Base-by-base conservation (phyloP, 2,797 vertebrate genomes). In the Labroides dimidiatus region DNA sequence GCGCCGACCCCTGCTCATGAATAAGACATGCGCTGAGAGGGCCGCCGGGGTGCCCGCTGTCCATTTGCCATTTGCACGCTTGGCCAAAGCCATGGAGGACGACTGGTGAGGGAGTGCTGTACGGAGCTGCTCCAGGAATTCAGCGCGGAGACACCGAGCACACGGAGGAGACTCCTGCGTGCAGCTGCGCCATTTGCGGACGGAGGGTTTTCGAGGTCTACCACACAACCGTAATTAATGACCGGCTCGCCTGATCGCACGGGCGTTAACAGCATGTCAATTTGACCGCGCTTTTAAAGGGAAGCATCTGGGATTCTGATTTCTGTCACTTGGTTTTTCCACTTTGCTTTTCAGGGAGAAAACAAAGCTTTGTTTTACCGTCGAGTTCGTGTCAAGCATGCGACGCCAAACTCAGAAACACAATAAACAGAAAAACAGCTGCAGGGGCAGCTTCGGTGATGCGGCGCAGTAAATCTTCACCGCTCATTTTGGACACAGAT, bases 31-130 rank as follows among this genome's bases (percentile, higher is more conserved):
- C 80, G 65, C 56, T 53, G 72, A 66, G 78, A 71, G 77, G 77
- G 83, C 87, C 70, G 65, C 64, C 33, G 78, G 87, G 86, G 72
- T 42, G 63, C 66, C 77, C 76, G 77, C 80, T 88, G 91, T 87
- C 91, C 88, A 88, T 91, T 93, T 92, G 89, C 91, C 87, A 91
- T 91, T 92, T 92, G 86, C 91, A 93, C 89, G 91, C 90, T 90
- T 91, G 91, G 87, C 80, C 89, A 91, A 87, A 89, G 84, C 81
- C 79, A 78, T 69, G 85, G 84, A 90, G 84, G 86, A 89, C 42
- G 82, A 86, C 79, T 70, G 85, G 63, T 78, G 84, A 81, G 82
- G 84, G 87, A 87, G 70, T 53, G 66, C 69, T 65, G 66, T 50
- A 62, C 63, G 69, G 78, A 79, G 77, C 58, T 21, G 33, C 74